Evolutionary conservation across 1,140 invertebrate genomes (phyloP).

Genomic region (Patella vulgata): DNA sequence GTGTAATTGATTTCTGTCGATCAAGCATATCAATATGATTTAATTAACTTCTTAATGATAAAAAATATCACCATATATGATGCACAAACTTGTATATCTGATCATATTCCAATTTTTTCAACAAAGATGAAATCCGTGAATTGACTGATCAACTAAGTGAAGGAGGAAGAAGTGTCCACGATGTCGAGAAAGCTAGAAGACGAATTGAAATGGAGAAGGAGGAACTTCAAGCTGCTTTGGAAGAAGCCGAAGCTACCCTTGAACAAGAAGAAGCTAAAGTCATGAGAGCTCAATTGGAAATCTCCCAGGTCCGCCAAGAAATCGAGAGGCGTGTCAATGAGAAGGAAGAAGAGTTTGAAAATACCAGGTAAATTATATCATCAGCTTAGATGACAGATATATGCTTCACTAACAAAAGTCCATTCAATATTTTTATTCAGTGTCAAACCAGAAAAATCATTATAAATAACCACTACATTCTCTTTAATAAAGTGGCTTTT

Average conservation of each 20-base stretch:
- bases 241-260: slow-evolving; percentile 96
- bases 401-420: too few species aligned
- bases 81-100: too few species aligned
- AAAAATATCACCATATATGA: too few species aligned
- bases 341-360: slow-evolving; percentile 99
- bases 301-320: slow-evolving; percentile 96
- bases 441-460: too few species aligned
- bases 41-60: too few species aligned
- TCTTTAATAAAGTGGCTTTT: too few species aligned
- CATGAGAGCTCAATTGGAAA: slow-evolving; percentile 92
- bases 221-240: slow-evolving; percentile 96
- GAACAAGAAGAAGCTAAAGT: slow-evolving; percentile 80
- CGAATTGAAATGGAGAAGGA: slow-evolving; percentile 98
- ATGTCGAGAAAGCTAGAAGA: slow-evolving; percentile 97
- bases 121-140: slow-evolving; percentile 92
- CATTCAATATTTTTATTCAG: too few species aligned
- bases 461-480: too few species aligned
- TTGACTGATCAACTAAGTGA: slow-evolving; percentile 97
- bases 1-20: too few species aligned
- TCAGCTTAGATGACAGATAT: too few species aligned
- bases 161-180: slow-evolving; percentile 89
- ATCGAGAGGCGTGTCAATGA: slow-evolving; percentile 97
- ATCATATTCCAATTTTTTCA: too few species aligned
- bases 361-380: slow-evolving; percentile 74
- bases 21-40: too few species aligned